Conservation (phyloP, 92 coral and sea anemone species). For the Zoanthus gigantus region DNA sequence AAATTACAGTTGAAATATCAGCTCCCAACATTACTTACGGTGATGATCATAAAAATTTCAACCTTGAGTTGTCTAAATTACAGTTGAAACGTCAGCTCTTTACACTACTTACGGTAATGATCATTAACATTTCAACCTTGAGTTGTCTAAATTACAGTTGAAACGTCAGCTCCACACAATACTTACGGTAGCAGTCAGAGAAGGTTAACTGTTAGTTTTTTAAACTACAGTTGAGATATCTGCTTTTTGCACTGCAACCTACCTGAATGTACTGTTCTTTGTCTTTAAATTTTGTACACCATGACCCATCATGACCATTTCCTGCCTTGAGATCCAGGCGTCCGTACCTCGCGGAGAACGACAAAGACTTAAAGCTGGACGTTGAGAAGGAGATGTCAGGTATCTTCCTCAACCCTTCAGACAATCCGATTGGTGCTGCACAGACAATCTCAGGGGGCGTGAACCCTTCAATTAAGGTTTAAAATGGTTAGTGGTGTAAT, state of each 20-base stretch:
- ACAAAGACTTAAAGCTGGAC: constrained; percentile 24
- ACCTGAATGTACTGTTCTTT: constrained; percentile 35
- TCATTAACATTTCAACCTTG: too few relatives aligned
- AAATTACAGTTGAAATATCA: too few relatives aligned
- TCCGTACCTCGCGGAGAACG: constrained; percentile 18
- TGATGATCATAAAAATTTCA: too few relatives aligned
- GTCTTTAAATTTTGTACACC: constrained; percentile 41
- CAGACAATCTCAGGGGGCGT: constrained; percentile 29
- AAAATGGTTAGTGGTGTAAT: too few relatives aligned
- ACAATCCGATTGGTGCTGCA: constrained; percentile 21
- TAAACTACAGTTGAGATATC: neutral
- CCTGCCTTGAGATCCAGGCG: constrained; percentile 26
- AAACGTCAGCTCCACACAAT: too few relatives aligned
- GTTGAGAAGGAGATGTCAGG: constrained; percentile 30
- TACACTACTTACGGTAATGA: too few relatives aligned
- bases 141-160: too few relatives aligned
- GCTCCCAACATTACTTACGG: neutral
- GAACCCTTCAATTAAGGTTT: constrained; percentile 7
- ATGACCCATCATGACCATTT: constrained; percentile 36
- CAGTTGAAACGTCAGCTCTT: too few relatives aligned
- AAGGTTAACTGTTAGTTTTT: neutral
- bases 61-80: too few relatives aligned
- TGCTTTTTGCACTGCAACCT: neutral
- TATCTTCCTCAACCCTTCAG: constrained; percentile 20
- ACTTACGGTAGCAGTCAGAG: neutral